Evolutionary conservation across 2,888 invertebrate genomes (phyloP).

Genomic region (Hirtodrosophila histrioides): DNA sequence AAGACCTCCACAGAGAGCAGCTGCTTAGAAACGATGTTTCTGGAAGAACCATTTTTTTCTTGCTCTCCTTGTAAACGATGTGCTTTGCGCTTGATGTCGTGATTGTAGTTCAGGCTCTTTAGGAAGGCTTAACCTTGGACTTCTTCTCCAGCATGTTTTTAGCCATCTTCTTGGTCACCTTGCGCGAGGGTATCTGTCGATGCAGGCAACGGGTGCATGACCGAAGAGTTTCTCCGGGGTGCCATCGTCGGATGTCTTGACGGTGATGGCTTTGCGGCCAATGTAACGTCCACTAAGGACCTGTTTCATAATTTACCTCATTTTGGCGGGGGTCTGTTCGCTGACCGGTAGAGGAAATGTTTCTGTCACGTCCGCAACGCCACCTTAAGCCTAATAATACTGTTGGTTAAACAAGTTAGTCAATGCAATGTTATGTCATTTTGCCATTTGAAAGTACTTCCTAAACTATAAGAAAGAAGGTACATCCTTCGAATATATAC

Average conservation of each 20-base stretch:
- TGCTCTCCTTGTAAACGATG: constrained; percentile 98
- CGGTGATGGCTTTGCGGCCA: constrained; percentile 97
- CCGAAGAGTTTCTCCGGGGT: constrained; percentile 98
- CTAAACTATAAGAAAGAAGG: too few relatives aligned
- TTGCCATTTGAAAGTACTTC: too few relatives aligned
- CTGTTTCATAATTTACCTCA: constrained; percentile 99
- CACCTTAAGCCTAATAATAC: too few relatives aligned
- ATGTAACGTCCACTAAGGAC: constrained; percentile 99
- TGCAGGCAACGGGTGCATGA: constrained; percentile 98
- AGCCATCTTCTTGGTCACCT: constrained; percentile 97
- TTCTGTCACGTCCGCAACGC: too few relatives aligned
- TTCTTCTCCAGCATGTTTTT: constrained; percentile 97
- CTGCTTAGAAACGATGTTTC: constrained; percentile 96
- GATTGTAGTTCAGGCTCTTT: constrained; percentile 95
- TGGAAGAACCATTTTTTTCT: constrained; percentile 99
- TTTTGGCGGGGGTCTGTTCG: too few relatives aligned
- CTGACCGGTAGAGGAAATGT: too few relatives aligned
- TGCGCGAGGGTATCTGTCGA: constrained; percentile 98
- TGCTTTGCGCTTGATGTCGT: constrained; percentile 96
- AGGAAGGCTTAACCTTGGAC: constrained; percentile 99
- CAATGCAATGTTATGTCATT: too few relatives aligned
- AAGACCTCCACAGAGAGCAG: constrained; percentile 41
- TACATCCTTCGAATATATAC: too few relatives aligned
- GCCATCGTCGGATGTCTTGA: constrained; percentile 98
- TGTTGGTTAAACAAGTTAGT: too few relatives aligned